These are phyloP conservation scores for Poeciliopsis infans DNA, from an alignment of 2,797 vertebrate species.

Conservation along the genomic window DNA sequence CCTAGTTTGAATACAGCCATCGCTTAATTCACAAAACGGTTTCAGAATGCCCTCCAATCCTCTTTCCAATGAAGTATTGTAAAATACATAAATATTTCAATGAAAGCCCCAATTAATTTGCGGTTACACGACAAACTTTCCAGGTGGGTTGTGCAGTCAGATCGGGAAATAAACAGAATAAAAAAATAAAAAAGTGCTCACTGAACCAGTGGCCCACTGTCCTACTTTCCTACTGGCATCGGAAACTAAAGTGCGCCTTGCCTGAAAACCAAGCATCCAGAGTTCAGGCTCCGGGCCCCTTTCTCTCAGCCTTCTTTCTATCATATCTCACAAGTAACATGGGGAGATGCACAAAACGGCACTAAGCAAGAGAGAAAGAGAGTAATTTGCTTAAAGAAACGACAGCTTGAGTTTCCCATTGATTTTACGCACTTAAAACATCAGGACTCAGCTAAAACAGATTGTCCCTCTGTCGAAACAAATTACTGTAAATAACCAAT, in stretches of 20 bases:
- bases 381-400: not conserved
- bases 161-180: constrained; percentile 5
- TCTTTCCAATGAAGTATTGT: not conserved
- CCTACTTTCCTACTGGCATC: constrained; percentile 69
- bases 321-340: not conserved
- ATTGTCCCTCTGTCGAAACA: constrained; percentile 28
- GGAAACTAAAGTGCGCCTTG: constrained; percentile 48
- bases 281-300: constrained; percentile 46
- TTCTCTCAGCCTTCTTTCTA: constrained; percentile 34
- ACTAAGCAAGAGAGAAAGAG: not conserved
- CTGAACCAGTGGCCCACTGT: constrained; percentile 71
- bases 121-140: not conserved
- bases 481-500: constrained; percentile 1
- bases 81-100: not conserved
- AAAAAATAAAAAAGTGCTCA: constrained; percentile 10
- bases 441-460: constrained; percentile 42
- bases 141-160: constrained; percentile 5
- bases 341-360: not conserved
- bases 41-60: not conserved
- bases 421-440: constrained; percentile 58
- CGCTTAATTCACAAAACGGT: not conserved
- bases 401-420: constrained; percentile 25
- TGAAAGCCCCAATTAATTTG: not conserved
- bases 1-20: not conserved
- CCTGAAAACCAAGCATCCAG: constrained; percentile 39